Percentiles rank a stretch among this genome's conserved stretches.
These are phyloP conservation scores for Lumbricus terrestris DNA, from an alignment of 2,888 invertebrate genomes.

Conservation along the genomic window DNA sequence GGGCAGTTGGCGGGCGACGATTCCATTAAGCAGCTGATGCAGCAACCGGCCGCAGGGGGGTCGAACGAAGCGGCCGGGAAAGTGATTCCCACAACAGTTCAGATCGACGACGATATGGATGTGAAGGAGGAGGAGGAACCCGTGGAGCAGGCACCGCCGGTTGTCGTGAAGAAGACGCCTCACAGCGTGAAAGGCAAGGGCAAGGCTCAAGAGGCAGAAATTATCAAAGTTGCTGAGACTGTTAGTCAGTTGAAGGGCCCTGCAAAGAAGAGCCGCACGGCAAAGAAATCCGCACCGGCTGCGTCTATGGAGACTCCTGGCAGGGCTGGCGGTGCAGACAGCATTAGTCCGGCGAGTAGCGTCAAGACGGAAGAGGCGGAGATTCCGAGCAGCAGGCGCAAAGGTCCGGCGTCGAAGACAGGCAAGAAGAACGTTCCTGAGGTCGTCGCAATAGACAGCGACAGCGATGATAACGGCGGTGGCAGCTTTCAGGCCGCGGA, in stretches of 20 bases:
- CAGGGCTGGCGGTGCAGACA: background rate
- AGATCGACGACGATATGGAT: background rate
- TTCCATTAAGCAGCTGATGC: background rate
- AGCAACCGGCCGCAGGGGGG: background rate
- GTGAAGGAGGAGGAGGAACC: background rate
- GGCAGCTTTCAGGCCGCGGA: background rate
- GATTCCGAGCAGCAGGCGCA: background rate
- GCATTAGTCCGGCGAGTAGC: background rate
- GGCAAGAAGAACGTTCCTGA: background rate
- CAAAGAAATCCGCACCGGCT: background rate
- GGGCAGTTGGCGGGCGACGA: background rate
- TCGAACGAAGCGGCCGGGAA: background rate
- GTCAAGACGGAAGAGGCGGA: background rate
- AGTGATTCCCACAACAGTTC: background rate
- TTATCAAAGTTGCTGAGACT: background rate
- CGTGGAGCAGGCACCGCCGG: background rate
- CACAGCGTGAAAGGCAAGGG: background rate
- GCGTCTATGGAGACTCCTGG: background rate
- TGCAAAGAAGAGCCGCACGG: background rate
- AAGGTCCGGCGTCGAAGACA: background rate
- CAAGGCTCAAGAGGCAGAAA: background rate
- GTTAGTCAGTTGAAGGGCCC: background rate
- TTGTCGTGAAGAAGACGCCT: background rate
- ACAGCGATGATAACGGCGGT: background rate
- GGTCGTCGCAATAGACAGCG: background rate